Conservation (phyloP, 2,888 invertebrate species). For the Pristionchus arcanus region DNA sequence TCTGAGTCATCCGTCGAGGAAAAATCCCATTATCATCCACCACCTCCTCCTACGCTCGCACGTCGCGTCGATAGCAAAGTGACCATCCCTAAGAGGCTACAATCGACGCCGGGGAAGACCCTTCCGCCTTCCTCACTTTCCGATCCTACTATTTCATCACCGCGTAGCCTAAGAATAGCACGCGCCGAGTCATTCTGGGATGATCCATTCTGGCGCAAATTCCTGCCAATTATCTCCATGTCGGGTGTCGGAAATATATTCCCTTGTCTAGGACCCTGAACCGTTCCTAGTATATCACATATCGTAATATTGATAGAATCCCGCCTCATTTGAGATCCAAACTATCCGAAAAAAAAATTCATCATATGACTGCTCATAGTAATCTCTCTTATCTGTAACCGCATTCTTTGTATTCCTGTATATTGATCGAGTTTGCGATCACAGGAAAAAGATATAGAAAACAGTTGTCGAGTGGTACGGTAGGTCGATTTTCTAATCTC, state of each 20-base stretch:
- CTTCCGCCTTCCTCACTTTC: not conserved
- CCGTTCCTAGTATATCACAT: too few species aligned
- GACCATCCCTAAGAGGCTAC: constrained; percentile 29
- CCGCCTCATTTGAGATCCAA: too few species aligned
- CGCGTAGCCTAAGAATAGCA: not conserved
- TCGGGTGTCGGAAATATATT: not conserved
- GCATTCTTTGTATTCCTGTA: too few species aligned
- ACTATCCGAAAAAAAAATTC: too few species aligned
- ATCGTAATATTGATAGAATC: too few species aligned
- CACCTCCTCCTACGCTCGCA: not conserved
- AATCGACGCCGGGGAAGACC: not conserved
- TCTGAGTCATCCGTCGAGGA: not conserved
- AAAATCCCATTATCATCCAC: not conserved
- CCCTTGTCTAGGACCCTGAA: not conserved
- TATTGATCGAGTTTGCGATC: too few species aligned
- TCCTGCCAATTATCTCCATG: not conserved
- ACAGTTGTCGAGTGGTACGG: too few species aligned
- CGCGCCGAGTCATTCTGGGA: not conserved
- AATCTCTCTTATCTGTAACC: too few species aligned
- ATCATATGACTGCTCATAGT: too few species aligned
- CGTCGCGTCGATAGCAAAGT: not conserved
- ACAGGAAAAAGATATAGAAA: too few species aligned
- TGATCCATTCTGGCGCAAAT: not conserved
- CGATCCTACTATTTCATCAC: not conserved
- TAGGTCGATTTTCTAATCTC: not conserved